phyloP scores from a whole-genome alignment of 30 jellyfish, hydroid and myxozoan genomes.

The Chrysaora quinquecirrha region DNA sequence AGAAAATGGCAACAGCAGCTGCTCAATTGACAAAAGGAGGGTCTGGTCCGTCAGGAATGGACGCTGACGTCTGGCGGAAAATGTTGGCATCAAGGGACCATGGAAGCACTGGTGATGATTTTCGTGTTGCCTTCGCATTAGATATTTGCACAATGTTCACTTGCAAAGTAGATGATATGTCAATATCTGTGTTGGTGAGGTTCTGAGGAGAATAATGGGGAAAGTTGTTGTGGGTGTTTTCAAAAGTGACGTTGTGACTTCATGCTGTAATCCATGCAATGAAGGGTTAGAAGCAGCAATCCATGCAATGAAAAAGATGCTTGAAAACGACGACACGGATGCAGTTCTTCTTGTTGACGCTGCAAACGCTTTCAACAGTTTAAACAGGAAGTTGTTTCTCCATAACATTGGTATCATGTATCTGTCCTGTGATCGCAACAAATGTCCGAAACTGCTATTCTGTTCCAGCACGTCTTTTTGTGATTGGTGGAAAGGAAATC shows the following conservation, averaged over 20 bases:
- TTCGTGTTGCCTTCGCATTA: background rate
- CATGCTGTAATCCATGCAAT: slow-evolving; percentile 39
- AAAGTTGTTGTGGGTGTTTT: background rate
- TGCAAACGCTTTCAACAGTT: slow-evolving; percentile 18
- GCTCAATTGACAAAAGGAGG: background rate
- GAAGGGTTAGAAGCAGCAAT: too few species aligned
- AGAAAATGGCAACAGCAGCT: too few species aligned
- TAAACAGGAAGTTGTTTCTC: slow-evolving; percentile 4
- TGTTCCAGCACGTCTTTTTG: background rate
- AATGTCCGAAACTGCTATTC: background rate
- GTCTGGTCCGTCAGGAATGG: background rate
- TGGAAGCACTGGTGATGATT: background rate
- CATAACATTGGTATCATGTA: slow-evolving; percentile 8
- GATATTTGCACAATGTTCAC: background rate
- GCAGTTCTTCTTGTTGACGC: slow-evolving; percentile 22
- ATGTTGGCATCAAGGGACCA: background rate
- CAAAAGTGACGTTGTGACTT: background rate
- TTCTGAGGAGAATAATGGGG: slow-evolving; percentile 18
- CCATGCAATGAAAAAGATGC: too few species aligned
- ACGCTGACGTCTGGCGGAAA: background rate
- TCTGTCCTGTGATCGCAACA: slow-evolving; percentile 3
- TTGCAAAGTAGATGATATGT: background rate
- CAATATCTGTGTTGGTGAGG: slow-evolving; percentile 20
- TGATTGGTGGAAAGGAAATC: background rate
- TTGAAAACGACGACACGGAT: slow-evolving; percentile 12